These are phyloP conservation scores for Callosobruchus maculatus DNA, from an alignment of 2,888 invertebrate species.

Conservation along the genomic window DNA sequence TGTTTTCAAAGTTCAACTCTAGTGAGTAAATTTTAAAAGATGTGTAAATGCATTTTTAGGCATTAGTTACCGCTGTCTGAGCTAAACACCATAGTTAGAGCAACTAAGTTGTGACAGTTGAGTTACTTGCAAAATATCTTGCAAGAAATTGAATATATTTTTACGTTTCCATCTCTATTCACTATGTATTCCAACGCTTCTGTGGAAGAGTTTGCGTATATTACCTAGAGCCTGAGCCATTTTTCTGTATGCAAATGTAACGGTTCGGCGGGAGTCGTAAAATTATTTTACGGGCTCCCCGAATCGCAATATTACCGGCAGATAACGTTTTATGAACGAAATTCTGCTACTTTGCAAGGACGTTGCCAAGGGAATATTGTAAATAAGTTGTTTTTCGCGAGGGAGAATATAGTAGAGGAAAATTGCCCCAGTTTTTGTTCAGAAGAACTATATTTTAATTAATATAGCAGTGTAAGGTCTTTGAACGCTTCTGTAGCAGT, in stretches of 20 bases:
- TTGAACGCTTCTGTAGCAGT: too few species aligned
- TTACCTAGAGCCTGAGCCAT: neutral
- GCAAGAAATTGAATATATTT: too few species aligned
- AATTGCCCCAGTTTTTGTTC: neutral
- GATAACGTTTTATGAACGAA: neutral
- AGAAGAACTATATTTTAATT: too few species aligned
- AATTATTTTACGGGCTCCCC: neutral
- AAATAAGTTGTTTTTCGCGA: neutral
- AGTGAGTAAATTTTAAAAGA: too few species aligned
- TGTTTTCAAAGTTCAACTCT: too few species aligned
- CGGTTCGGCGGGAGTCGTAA: neutral
- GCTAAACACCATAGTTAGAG: too few species aligned
- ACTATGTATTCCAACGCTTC: neutral
- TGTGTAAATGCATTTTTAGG: too few species aligned
- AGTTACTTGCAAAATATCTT: too few species aligned
- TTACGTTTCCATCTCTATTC: neutral
- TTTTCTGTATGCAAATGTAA: neutral
- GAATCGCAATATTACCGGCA: neutral
- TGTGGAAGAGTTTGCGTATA: neutral
- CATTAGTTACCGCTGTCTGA: too few species aligned
- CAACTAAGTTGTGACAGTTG: too few species aligned
- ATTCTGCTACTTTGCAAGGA: neutral
- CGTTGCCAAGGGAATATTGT: neutral
- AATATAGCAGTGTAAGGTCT: too few species aligned
- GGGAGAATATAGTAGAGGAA: neutral